A percentile compares a stretch with the other conserved stretches of the same genome.
phyloP scores from a whole-genome alignment of 35 echinoderm and acorn worm genomes.

The Ophiothrix spiculata region DNA sequence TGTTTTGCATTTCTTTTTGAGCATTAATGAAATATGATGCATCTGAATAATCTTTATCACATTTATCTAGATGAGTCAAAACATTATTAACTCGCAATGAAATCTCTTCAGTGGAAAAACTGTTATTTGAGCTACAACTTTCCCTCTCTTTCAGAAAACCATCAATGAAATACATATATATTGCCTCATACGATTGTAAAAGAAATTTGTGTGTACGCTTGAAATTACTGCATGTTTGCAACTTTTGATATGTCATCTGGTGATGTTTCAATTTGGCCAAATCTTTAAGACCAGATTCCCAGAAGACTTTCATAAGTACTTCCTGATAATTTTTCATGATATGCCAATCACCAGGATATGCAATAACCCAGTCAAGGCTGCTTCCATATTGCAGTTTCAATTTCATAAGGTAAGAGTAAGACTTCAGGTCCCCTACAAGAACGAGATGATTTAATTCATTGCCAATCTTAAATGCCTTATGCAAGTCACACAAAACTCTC shows the following conservation, averaged over 20 bases:
- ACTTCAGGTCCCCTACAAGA: constrained; percentile 66
- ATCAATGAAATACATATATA: constrained; percentile 38
- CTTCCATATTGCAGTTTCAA: constrained; percentile 54
- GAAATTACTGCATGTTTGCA: constrained; percentile 25
- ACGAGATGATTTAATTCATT: constrained; percentile 40
- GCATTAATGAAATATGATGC: not conserved
- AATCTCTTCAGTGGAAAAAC: not conserved
- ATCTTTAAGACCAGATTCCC: constrained; percentile 69
- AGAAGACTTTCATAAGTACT: constrained; percentile 63
- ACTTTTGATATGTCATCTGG: constrained; percentile 2
- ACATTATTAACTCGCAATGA: not conserved
- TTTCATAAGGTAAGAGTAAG: constrained; percentile 42
- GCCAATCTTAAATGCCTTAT: constrained; percentile 16
- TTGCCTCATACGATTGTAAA: constrained; percentile 36
- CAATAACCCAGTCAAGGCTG: constrained; percentile 57
- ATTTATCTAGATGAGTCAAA: not conserved
- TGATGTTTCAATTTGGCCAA: constrained; percentile 42
- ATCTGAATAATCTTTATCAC: not conserved
- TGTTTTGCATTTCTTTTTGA: not conserved
- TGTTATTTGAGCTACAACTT: not conserved
- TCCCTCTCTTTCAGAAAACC: constrained; percentile 18
- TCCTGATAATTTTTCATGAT: constrained; percentile 71
- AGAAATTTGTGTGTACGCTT: constrained; percentile 55
- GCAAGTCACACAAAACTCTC: not conserved
- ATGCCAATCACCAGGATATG: constrained; percentile 89